These are phyloP conservation scores for Apus apus DNA, from an alignment of 2,113 vertebrate genomes.

Conservation along the genomic window DNA sequence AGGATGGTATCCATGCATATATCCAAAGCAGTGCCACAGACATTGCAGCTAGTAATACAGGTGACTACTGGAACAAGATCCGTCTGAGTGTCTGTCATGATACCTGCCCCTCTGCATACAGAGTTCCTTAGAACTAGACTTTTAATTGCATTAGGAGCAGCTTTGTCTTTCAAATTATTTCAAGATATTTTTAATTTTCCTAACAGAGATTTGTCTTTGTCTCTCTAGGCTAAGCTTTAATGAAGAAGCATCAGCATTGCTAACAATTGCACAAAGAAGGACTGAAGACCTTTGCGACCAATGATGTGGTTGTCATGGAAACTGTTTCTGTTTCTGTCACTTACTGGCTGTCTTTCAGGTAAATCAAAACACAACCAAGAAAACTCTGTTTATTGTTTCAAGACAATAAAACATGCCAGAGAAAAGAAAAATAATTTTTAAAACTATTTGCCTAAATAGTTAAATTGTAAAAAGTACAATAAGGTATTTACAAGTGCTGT, in stretches of 20 bases:
- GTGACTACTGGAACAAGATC: background rate
- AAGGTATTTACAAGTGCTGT: background rate
- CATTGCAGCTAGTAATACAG: background rate
- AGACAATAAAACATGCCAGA: background rate
- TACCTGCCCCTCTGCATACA: background rate
- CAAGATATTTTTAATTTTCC: conserved; percentile 23
- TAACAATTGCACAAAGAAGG: conserved; percentile 76
- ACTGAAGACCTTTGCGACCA: conserved; percentile 74
- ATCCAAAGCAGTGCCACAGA: background rate
- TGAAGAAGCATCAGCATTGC: conserved; percentile 82
- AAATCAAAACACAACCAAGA: conserved; percentile 52
- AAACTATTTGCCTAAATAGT: background rate
- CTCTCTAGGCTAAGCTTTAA: conserved; percentile 84
- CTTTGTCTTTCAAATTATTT: conserved; percentile 11
- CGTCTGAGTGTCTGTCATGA: background rate
- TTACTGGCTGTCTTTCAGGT: conserved; percentile 92
- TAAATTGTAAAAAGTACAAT: background rate
- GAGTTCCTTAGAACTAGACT: background rate
- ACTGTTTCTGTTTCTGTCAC: conserved; percentile 88
- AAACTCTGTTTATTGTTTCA: background rate
- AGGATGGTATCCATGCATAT: background rate
- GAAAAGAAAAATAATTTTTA: background rate
- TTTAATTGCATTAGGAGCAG: conserved; percentile 21
- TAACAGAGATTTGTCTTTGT: conserved; percentile 63
- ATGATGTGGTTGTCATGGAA: conserved; percentile 94